Evolutionary conservation across 2,113 vertebrate species (phyloP), one percentile per base, ranked within the genome.

Genomic region (Hippocampus zosterae): DNA sequence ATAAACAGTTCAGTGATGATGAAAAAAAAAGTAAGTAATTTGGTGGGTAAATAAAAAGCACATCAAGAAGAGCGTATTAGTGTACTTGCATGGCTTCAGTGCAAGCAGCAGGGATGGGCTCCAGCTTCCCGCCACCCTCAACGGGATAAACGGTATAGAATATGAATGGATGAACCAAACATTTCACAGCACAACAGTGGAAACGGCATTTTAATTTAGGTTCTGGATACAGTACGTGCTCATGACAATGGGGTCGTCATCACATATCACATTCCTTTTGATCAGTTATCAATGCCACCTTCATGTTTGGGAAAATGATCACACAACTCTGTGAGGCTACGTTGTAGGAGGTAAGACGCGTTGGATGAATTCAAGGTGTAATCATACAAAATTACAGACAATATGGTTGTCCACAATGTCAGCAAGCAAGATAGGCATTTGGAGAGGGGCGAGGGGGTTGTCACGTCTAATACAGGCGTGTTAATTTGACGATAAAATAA

Each of bases 391-490:
- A 77, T n/a, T 46, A 72, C 25, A 59, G 27, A 56, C 19, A 50
- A 67, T 64, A 5, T 37, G 16, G 21, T 41, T 63, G 3, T 50
- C 16, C 4, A 68, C 41, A 59, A 57, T 8, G 41, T 52, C 11
- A 44, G 27, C 25, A 73, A 81, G 70, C 7, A 63, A 57, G 68
- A 57, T 60, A 63, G 9, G 65, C 33, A 37, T 37, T 37, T 37
- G 5, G 5, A 5, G 33, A 37, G 2, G 2, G 5, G 18, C 0
- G 12, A 2, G 21, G 1, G 52, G 52, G 8, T 5, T 13, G 13
- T 68, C 33, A 21, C 46, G 64, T 70, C 77, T 85, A 81, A 85
- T 73, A 80, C 81, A 78, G 84, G 81, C 52, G 68, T 23, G 37
- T 65, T 18, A 53, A 71, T 15, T 67, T 15, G 5, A 68, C 56